A percentile compares a stretch with the other conserved stretches of the same genome.
Evolutionary conservation across 1,140 invertebrate genomes (phyloP).

Genomic region (Melitaea cinxia): DNA sequence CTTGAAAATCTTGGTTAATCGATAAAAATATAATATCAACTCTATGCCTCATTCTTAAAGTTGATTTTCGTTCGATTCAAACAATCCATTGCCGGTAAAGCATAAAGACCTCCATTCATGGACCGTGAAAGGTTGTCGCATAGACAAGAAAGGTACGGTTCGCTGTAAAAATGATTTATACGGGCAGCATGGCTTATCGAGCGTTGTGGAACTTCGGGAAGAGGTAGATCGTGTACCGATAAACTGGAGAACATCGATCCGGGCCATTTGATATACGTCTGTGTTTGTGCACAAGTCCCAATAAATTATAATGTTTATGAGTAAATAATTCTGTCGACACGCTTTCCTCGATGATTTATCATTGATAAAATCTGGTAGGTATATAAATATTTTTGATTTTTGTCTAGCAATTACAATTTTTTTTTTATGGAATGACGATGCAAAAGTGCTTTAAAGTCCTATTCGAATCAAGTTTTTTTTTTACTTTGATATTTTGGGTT

Average conservation of each 20-base stretch:
- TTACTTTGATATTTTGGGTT: no score
- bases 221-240: conserved; percentile 58
- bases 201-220: conserved; percentile 51
- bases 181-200: conserved; percentile 58
- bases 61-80: conserved; percentile 3
- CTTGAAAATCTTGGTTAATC: conserved; percentile 31
- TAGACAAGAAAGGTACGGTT: conserved; percentile 47
- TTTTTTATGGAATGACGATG: no score
- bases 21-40: conserved; percentile 20
- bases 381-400: conserved; percentile 7
- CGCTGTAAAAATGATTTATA: conserved; percentile 74
- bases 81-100: conserved; percentile 45
- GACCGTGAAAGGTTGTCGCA: conserved; percentile 60
- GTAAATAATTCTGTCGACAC: conserved; percentile 32
- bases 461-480: no score
- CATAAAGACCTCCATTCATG: conserved; percentile 63
- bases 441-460: no score
- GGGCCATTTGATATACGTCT: conserved; percentile 23
- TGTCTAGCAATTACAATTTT: not conserved
- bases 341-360: conserved; percentile 21
- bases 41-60: conserved; percentile 24
- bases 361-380: conserved; percentile 11
- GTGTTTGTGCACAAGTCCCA: conserved; percentile 17
- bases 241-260: conserved; percentile 34
- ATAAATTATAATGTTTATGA: conserved; percentile 28